Evolutionary conservation across 2,888 invertebrate genomes (phyloP).

Genomic region (Epinotia ramella): DNA sequence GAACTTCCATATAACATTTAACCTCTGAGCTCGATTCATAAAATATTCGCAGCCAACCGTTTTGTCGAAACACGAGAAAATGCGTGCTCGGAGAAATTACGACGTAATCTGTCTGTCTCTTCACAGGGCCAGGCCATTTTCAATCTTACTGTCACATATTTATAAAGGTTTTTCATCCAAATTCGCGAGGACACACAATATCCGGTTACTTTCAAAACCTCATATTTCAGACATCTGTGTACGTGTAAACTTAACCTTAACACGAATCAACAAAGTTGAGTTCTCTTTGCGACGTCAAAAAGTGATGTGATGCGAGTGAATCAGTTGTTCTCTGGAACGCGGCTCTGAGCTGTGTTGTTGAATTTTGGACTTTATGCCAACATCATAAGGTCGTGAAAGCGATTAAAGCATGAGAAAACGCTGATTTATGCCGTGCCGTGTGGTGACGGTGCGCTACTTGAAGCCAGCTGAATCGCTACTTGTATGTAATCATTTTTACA

Average conservation of each 20-base stretch:
- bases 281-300: no score
- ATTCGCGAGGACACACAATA: not conserved
- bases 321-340: no score
- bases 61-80: not conserved
- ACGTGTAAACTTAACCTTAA: not conserved
- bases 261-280: not conserved
- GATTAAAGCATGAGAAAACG: no score
- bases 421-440: no score
- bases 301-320: no score
- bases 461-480: no score
- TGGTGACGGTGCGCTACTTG: no score
- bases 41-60: slow-evolving; percentile 1
- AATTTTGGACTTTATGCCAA: no score
- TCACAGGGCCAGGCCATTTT: not conserved
- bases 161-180: not conserved
- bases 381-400: no score
- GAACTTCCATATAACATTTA: not conserved
- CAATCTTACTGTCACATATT: not conserved
- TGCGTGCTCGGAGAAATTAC: slow-evolving; percentile 9
- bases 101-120: not conserved
- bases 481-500: no score
- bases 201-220: not conserved
- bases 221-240: not conserved
- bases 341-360: no score
- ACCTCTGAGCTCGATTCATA: not conserved